These are phyloP conservation scores for Stictocephala bisonia DNA, from an alignment of 2,888 invertebrate genomes.

Conservation along the genomic window DNA sequence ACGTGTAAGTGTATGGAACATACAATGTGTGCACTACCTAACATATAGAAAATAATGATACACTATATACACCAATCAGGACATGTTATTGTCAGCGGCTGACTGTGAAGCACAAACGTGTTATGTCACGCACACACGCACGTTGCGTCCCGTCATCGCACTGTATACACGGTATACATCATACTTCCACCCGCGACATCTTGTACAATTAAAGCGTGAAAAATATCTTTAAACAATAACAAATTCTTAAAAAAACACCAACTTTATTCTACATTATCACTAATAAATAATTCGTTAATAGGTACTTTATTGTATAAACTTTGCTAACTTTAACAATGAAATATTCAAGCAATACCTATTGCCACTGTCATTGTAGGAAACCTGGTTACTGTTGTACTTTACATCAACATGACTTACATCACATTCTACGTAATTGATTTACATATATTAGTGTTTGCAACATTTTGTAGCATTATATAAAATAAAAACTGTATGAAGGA, in stretches of 20 bases:
- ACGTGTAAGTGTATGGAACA: conserved; percentile 46
- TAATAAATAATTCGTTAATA: conserved; percentile 36
- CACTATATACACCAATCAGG: conserved; percentile 46
- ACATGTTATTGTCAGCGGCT: conserved; percentile 38
- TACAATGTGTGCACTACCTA: conserved; percentile 47
- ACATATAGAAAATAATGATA: conserved; percentile 47
- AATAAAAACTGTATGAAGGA: too few species aligned
- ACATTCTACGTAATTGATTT: too few species aligned
- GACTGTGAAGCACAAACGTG: too few species aligned
- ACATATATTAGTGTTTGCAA: too few species aligned
- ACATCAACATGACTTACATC: too few species aligned
- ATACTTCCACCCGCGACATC: neutral
- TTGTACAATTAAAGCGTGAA: neutral
- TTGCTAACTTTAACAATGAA: conserved; percentile 35
- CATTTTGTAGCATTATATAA: too few species aligned
- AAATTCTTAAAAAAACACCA: conserved; percentile 39
- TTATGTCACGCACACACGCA: neutral
- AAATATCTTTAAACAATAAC: conserved; percentile 13
- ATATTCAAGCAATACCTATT: conserved; percentile 37
- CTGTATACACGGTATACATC: conserved; percentile 41
- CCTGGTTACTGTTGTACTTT: too few species aligned
- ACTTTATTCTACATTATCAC: conserved; percentile 33
- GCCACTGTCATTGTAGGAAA: too few species aligned
- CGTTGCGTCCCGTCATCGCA: conserved; percentile 19
- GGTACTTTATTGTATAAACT: conserved; percentile 40